A percentile compares a stretch with the other conserved stretches of the same genome.
These are phyloP conservation scores for Ophion costatus DNA, from an alignment of 2,888 invertebrate genomes.

Conservation along the genomic window DNA sequence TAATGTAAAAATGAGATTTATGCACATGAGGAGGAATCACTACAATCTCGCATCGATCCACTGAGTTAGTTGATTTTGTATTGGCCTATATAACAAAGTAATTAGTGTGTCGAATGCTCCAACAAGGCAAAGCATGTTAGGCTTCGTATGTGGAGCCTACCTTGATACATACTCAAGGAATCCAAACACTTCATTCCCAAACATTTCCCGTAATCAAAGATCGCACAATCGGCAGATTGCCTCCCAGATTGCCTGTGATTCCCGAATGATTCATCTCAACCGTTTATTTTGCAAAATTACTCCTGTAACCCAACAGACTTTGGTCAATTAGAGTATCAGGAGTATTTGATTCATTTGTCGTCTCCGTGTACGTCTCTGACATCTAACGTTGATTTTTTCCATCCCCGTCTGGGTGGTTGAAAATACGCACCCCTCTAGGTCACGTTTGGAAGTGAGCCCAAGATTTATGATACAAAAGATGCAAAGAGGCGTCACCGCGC, in stretches of 20 bases:
- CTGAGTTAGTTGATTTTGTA: slow-evolving; percentile 28
- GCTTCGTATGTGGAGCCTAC: background rate
- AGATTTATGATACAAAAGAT: no score
- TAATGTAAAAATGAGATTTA: background rate
- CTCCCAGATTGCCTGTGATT: background rate
- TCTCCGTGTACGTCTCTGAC: no score
- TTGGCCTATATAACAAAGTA: slow-evolving; percentile 19
- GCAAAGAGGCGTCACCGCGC: no score
- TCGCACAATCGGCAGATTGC: background rate
- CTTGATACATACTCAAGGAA: background rate
- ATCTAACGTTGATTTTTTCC: no score
- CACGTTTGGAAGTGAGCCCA: no score
- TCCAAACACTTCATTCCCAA: background rate
- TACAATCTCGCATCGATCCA: slow-evolving; percentile 25
- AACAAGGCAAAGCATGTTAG: background rate
- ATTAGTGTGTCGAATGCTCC: background rate
- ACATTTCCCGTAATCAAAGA: background rate
- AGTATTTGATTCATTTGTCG: background rate
- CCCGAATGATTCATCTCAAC: background rate
- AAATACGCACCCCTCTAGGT: no score
- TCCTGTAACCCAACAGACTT: background rate
- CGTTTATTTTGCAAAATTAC: background rate
- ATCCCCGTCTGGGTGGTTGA: no score
- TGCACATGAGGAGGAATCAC: slow-evolving; percentile 29
- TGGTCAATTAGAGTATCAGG: background rate